A percentile compares a stretch with the other conserved stretches of the same genome.
phyloP scores from a whole-genome alignment of 1,140 invertebrate genomes.

The Pantala flavescens region DNA sequence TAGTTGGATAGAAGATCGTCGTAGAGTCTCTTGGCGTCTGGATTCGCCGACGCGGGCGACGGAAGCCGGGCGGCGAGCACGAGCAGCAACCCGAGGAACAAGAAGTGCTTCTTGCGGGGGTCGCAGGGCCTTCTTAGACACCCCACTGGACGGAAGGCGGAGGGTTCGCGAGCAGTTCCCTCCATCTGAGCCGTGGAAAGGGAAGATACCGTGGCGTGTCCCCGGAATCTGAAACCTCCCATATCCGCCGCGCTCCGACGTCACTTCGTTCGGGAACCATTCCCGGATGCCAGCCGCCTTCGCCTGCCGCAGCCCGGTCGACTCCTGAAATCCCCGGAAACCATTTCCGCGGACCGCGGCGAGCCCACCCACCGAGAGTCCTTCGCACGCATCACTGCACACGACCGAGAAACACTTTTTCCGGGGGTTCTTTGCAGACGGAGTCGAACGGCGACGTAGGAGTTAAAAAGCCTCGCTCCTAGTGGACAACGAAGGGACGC shows the following conservation, averaged over 20 bases:
- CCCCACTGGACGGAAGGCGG: neutral
- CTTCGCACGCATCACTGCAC: no score
- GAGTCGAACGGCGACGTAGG: no score
- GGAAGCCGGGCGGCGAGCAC: neutral
- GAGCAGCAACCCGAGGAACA: constrained; percentile 4
- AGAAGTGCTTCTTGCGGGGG: constrained; percentile 23
- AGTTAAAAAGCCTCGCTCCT: neutral
- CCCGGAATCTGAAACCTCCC: neutral
- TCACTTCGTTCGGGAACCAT: constrained; percentile 15
- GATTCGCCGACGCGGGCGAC: constrained; percentile 46
- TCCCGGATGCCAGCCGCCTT: constrained; percentile 16
- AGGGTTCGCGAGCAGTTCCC: constrained; percentile 38
- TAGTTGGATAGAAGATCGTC: constrained; percentile 94
- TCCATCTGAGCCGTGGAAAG: constrained; percentile 33
- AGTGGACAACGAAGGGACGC: neutral
- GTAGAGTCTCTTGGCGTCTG: constrained; percentile 84
- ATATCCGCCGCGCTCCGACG: neutral
- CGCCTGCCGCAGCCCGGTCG: constrained; percentile 18
- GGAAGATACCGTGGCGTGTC: constrained; percentile 13
- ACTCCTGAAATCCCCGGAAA: constrained; percentile 26
- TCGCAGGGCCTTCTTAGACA: constrained; percentile 13
- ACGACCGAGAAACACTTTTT: neutral
- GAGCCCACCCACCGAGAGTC: neutral
- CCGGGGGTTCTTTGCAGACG: neutral
- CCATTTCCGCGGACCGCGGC: constrained; percentile 25